These are phyloP conservation scores for Darevskia nairensis DNA, from an alignment of 2,797 vertebrate genomes.

Conservation along the genomic window DNA sequence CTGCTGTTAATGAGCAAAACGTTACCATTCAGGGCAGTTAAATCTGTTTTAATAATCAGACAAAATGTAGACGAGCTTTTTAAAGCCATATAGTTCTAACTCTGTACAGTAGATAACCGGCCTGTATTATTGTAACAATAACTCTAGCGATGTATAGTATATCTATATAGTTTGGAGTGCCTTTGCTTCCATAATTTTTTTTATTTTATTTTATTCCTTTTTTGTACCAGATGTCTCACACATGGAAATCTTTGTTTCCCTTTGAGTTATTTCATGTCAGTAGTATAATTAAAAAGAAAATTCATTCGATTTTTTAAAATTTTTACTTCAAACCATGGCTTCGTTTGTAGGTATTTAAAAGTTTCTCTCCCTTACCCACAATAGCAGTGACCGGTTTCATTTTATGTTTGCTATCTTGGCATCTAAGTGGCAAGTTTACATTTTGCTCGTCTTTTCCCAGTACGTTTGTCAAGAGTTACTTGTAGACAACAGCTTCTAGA, in stretches of 20 bases:
- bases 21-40: conserved; percentile 93
- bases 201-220: conserved; percentile 76
- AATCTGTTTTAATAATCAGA: conserved; percentile 89
- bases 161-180: conserved; percentile 99
- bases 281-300: conserved; percentile 65
- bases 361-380: conserved; percentile 39
- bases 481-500: conserved; percentile 50
- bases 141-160: conserved; percentile 99
- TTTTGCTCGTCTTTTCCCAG: conserved; percentile 59
- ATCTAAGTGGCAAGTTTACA: conserved; percentile 30
- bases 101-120: conserved; percentile 97
- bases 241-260: conserved; percentile 60
- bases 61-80: conserved; percentile 97
- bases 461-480: neutral
- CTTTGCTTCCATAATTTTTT: conserved; percentile 96
- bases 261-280: conserved; percentile 67
- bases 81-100: conserved; percentile 99
- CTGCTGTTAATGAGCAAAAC: conserved; percentile 97
- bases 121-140: conserved; percentile 98
- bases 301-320: conserved; percentile 16
- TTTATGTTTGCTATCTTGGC: conserved; percentile 40
- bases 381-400: conserved; percentile 52
- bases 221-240: conserved; percentile 66
- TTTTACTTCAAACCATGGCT: conserved; percentile 57
- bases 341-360: conserved; percentile 64